Percentiles rank a stretch among this genome's conserved stretches.
Conservation (phyloP, 2,113 vertebrate genomes). For the Corvus moneduloides region DNA sequence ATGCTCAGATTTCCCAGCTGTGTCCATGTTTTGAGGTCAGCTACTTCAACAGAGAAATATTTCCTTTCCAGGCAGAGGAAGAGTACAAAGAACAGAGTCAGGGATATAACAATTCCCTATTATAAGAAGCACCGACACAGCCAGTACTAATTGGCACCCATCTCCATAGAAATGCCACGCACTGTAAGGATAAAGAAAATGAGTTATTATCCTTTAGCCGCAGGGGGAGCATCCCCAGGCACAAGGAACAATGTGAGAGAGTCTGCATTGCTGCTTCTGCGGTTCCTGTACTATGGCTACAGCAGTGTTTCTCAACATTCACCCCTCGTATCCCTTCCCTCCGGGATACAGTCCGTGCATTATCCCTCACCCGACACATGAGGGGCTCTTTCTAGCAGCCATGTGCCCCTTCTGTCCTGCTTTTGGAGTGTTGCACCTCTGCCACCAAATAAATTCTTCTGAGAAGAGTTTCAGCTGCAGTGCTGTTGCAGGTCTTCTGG, state of each 20-base stretch:
- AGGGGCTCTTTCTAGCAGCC: background rate
- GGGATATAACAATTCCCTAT: slow-evolving; percentile 42
- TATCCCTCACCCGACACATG: background rate
- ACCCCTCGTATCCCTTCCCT: background rate
- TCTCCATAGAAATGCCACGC: slow-evolving; percentile 52
- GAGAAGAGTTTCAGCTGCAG: background rate
- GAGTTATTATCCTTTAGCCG: slow-evolving; percentile 32
- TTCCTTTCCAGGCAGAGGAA: slow-evolving; percentile 22
- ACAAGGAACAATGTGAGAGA: background rate
- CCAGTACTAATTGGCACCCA: slow-evolving; percentile 39
- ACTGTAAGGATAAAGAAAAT: slow-evolving; percentile 47
- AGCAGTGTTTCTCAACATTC: background rate
- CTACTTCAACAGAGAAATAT: slow-evolving; percentile 5
- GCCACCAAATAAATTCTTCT: background rate
- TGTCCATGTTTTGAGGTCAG: slow-evolving; percentile 18
- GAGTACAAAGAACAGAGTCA: slow-evolving; percentile 30
- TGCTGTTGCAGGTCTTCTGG: background rate
- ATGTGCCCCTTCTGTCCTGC: background rate
- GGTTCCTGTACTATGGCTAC: slow-evolving; percentile 34
- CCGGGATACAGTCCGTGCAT: background rate
- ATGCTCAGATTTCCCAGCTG: background rate
- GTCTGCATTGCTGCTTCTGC: slow-evolving; percentile 30
- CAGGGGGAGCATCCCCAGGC: slow-evolving; percentile 29
- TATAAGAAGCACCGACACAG: background rate
- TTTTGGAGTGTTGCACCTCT: background rate